These are phyloP conservation scores for Vicugna pacos DNA, from an alignment of 2,113 vertebrate genomes.

Conservation along the genomic window DNA sequence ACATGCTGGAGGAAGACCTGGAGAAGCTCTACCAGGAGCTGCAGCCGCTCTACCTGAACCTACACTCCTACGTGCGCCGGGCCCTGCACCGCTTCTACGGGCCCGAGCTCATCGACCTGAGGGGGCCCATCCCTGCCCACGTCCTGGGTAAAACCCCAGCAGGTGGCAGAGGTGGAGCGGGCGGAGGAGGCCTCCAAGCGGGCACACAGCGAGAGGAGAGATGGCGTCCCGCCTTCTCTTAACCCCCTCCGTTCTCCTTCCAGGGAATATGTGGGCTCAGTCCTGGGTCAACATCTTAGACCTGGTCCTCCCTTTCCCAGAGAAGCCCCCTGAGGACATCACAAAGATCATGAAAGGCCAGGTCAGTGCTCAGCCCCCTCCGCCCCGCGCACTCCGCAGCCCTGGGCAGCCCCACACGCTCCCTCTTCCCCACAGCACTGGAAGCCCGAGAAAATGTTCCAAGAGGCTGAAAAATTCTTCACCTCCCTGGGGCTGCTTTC, in stretches of 20 bases:
- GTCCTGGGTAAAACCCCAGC: constrained; percentile 90
- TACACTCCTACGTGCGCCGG: constrained; percentile 94
- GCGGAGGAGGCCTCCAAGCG: neutral
- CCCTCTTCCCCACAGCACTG: constrained; percentile 88
- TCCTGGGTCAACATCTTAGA: constrained; percentile 95
- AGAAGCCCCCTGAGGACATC: constrained; percentile 93
- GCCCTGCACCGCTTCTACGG: constrained; percentile 92
- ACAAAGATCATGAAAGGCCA: constrained; percentile 93
- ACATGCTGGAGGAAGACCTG: constrained; percentile 93
- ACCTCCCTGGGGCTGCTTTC: constrained; percentile 91
- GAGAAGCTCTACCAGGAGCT: constrained; percentile 92
- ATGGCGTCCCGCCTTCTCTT: neutral
- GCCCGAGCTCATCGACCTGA: constrained; percentile 87
- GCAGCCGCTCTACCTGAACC: constrained; percentile 93
- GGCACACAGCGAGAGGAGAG: neutral
- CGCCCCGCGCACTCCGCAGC: neutral
- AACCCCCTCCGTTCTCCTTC: neutral
- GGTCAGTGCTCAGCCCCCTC: constrained; percentile 82
- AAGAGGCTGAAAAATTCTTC: constrained; percentile 92
- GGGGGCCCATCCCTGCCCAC: constrained; percentile 95
- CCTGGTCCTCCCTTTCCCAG: constrained; percentile 90
- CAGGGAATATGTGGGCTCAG: constrained; percentile 99
- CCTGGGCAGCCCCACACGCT: neutral
- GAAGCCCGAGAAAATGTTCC: constrained; percentile 92
- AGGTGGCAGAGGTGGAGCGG: neutral